phyloP scores from a whole-genome alignment of 2,888 invertebrate species.

The Synanthedon formicaeformis region DNA sequence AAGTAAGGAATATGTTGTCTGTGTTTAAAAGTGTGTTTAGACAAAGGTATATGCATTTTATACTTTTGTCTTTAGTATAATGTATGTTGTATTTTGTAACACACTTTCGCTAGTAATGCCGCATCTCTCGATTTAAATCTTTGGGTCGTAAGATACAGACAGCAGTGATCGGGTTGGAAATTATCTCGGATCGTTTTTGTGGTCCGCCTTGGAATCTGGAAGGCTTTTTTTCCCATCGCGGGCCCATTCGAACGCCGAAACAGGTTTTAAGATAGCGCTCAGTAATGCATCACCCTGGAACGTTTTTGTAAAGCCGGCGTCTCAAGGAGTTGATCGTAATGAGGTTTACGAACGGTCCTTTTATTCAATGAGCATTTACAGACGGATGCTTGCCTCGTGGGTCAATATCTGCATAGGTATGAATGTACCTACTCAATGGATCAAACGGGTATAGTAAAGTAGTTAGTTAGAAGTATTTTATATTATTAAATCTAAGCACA shows the following conservation, averaged over 20 bases:
- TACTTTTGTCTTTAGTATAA: too few species aligned
- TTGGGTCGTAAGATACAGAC: neutral
- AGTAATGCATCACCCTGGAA: conserved; percentile 64
- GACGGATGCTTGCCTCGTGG: conserved; percentile 4
- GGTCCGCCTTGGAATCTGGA: conserved; percentile 65
- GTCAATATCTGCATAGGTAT: neutral
- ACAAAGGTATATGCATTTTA: too few species aligned
- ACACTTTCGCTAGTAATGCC: too few species aligned
- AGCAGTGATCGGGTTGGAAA: conserved; percentile 17
- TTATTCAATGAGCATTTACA: conserved; percentile 32
- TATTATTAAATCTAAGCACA: too few species aligned
- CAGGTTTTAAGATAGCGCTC: conserved; percentile 69
- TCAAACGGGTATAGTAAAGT: too few species aligned
- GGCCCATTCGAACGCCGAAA: conserved; percentile 58
- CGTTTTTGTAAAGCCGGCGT: conserved; percentile 62
- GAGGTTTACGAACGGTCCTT: conserved; percentile 48
- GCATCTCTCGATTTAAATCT: too few species aligned
- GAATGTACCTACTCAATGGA: neutral
- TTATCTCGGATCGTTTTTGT: conserved; percentile 67
- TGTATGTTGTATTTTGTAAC: too few species aligned
- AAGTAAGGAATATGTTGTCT: too few species aligned
- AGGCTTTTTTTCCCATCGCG: conserved; percentile 57
- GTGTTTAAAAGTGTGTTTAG: too few species aligned
- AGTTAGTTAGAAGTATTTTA: too few species aligned
- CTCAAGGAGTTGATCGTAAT: conserved; percentile 56